These are phyloP conservation scores for Thumatha senex DNA, from an alignment of 2,888 invertebrate genomes.

Conservation along the genomic window DNA sequence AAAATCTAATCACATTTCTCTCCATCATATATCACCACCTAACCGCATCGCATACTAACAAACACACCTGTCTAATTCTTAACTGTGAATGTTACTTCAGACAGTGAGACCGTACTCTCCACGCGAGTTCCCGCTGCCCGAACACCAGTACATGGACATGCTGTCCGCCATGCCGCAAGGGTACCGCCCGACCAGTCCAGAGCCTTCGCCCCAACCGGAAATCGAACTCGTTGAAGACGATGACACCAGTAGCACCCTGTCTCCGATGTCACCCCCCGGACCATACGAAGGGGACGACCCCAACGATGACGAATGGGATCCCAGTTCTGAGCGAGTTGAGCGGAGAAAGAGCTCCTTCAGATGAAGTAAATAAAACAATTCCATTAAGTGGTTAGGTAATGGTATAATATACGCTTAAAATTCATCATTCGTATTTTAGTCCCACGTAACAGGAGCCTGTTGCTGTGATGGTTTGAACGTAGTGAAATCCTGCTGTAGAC, in stretches of 20 bases:
- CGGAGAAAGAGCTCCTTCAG: slow-evolving; percentile 57
- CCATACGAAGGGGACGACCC: slow-evolving; percentile 90
- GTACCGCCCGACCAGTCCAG: slow-evolving; percentile 61
- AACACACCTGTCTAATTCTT: slow-evolving; percentile 25
- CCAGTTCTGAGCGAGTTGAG: slow-evolving; percentile 60
- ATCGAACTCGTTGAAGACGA: slow-evolving; percentile 18
- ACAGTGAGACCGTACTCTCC: slow-evolving; percentile 89
- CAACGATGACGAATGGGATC: slow-evolving; percentile 93
- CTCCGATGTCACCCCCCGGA: slow-evolving; percentile 45
- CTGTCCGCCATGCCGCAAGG: slow-evolving; percentile 87
- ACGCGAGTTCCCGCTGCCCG: slow-evolving; percentile 88
- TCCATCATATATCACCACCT: background rate
- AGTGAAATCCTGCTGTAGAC: too few relatives aligned
- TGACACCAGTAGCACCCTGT: slow-evolving; percentile 49
- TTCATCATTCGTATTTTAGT: too few relatives aligned
- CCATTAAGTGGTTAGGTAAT: background rate
- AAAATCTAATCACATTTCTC: too few relatives aligned
- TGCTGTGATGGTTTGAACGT: too few relatives aligned
- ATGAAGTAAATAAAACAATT: slow-evolving; percentile 28
- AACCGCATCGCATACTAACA: slow-evolving; percentile 29
- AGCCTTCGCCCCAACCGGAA: slow-evolving; percentile 3
- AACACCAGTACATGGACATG: slow-evolving; percentile 88
- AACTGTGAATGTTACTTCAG: slow-evolving; percentile 60
- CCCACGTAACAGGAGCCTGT: too few relatives aligned
- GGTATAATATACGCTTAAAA: too few relatives aligned